These are phyloP conservation scores for Rhorus exstirpatorius DNA, from an alignment of 2,888 invertebrate genomes.

Conservation along the genomic window DNA sequence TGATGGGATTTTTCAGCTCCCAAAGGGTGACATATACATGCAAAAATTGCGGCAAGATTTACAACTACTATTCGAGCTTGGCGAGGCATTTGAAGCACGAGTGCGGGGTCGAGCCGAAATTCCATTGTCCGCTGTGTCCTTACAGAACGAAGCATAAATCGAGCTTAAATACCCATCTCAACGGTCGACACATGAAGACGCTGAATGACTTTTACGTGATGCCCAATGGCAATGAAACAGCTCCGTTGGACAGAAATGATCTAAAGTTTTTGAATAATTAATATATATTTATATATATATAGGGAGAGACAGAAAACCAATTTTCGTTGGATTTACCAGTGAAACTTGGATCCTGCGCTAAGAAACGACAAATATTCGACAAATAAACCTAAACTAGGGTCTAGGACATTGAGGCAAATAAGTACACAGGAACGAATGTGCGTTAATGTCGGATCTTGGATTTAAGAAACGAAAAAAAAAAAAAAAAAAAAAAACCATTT, in stretches of 20 bases:
- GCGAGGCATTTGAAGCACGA: conserved; percentile 86
- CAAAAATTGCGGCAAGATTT: conserved; percentile 86
- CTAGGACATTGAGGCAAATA: not conserved
- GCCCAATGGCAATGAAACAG: conserved; percentile 74
- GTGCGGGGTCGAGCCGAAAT: conserved; percentile 87
- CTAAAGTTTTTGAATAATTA: conserved; percentile 51
- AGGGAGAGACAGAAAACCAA: conserved; percentile 10
- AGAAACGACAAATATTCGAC: not conserved
- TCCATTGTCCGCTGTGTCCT: conserved; percentile 86
- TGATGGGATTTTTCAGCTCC: conserved; percentile 73
- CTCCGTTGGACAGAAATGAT: conserved; percentile 54
- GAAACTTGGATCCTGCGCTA: not conserved
- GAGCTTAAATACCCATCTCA: conserved; percentile 84
- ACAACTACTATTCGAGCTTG: conserved; percentile 85
- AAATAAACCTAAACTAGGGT: not conserved
- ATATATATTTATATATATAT: too few species aligned
- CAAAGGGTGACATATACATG: conserved; percentile 81
- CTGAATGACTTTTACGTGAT: conserved; percentile 77
- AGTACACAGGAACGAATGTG: not conserved
- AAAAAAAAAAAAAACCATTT: conserved; percentile 24
- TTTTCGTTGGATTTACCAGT: conserved; percentile 7
- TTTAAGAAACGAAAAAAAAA: not conserved
- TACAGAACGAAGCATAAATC: conserved; percentile 84
- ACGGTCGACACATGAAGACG: conserved; percentile 82
- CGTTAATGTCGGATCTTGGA: not conserved